A percentile compares a stretch with the other conserved stretches of the same genome.
Evolutionary conservation across 1,140 invertebrate genomes (phyloP).

Genomic region (Drosophila nannoptera): DNA sequence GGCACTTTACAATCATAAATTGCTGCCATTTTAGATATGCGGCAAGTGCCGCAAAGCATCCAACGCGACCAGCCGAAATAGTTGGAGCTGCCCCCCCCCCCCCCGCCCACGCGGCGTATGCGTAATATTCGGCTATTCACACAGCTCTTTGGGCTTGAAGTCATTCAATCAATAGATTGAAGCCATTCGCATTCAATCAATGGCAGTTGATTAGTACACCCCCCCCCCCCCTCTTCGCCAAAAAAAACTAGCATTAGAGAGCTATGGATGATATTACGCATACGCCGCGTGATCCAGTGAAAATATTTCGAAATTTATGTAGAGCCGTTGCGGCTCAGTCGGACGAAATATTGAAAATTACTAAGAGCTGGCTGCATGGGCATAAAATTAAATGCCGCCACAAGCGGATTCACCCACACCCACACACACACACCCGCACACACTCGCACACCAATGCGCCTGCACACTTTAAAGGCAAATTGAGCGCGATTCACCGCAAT

Average conservation of each 20-base stretch:
- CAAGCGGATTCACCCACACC: background rate
- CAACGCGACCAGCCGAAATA: background rate
- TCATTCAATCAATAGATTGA: too few species aligned
- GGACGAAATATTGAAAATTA: constrained; percentile 52
- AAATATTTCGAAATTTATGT: background rate
- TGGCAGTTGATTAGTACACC: too few species aligned
- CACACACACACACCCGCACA: background rate
- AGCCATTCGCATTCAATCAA: too few species aligned
- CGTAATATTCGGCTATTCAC: too few species aligned
- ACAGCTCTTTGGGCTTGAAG: too few species aligned
- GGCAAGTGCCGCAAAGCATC: constrained; percentile 24
- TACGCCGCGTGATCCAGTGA: constrained; percentile 12
- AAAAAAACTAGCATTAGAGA: background rate
- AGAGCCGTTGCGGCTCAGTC: constrained; percentile 37
- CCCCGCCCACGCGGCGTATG: background rate
- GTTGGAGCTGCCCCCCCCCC: too few species aligned
- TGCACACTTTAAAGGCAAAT: constrained; percentile 36
- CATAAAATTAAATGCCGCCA: constrained; percentile 50
- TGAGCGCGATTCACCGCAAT: constrained; percentile 36
- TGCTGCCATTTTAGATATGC: constrained; percentile 42
- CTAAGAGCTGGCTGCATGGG: constrained; percentile 31
- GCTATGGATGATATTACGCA: constrained; percentile 15
- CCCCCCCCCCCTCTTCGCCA: too few species aligned
- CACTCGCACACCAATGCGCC: background rate
- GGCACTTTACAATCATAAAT: constrained; percentile 46